Evolutionary conservation across 2,113 vertebrate genomes (phyloP).

Genomic region (Cyanistes caeruleus): DNA sequence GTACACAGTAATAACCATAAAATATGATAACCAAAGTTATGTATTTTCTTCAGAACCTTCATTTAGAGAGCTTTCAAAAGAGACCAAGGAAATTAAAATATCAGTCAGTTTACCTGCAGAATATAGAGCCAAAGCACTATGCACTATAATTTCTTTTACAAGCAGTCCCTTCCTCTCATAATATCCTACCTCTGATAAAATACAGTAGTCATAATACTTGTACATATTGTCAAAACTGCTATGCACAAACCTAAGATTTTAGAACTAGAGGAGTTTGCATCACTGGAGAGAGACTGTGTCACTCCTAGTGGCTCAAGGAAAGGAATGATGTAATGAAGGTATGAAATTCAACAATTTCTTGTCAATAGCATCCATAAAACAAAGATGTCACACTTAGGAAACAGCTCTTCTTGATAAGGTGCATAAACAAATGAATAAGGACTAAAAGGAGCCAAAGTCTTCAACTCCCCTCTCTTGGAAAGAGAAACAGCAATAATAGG

Average conservation of each 20-base stretch:
- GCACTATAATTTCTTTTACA: slow-evolving; percentile 70
- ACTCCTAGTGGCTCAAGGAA: not conserved
- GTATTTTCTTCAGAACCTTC: slow-evolving; percentile 81
- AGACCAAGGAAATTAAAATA: slow-evolving; percentile 79
- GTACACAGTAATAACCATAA: slow-evolving; percentile 83
- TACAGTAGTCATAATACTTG: slow-evolving; percentile 66
- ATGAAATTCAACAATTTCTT: not conserved
- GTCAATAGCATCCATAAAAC: slow-evolving; percentile 18
- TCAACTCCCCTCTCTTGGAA: not conserved
- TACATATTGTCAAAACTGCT: slow-evolving; percentile 53
- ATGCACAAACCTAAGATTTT: slow-evolving; percentile 61
- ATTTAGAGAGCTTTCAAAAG: slow-evolving; percentile 78
- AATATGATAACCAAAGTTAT: slow-evolving; percentile 78
- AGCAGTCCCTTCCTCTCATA: slow-evolving; percentile 45
- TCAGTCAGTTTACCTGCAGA: slow-evolving; percentile 79
- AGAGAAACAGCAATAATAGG: not conserved
- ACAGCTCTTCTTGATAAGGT: not conserved
- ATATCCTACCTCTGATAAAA: slow-evolving; percentile 68
- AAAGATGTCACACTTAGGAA: not conserved
- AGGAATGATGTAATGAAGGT: not conserved
- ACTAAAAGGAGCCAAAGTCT: not conserved
- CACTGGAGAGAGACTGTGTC: slow-evolving; percentile 22
- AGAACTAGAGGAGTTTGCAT: slow-evolving; percentile 38
- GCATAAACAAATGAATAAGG: slow-evolving; percentile 26
- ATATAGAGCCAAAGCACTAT: slow-evolving; percentile 64